Evolutionary conservation across 2,113 vertebrate species (phyloP).

Genomic region (Eudyptes chrysolophus): DNA sequence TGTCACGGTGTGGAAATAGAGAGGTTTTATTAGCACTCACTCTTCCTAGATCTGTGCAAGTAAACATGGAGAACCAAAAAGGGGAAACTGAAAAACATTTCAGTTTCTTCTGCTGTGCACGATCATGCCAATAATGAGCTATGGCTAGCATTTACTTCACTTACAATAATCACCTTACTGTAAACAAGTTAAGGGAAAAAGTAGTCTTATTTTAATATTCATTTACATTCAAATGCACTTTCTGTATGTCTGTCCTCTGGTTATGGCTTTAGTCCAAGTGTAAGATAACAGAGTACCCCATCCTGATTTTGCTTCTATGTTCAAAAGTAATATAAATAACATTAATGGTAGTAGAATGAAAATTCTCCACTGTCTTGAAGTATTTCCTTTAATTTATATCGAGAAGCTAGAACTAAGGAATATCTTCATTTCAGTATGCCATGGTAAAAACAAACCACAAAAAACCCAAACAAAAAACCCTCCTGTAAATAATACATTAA

Average conservation of each 20-base stretch:
- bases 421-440: neutral
- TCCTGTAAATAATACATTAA: neutral
- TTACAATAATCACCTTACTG: neutral
- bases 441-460: neutral
- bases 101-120: neutral
- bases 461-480: neutral
- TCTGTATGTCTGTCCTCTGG: neutral
- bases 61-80: neutral
- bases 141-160: neutral
- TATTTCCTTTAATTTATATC: neutral
- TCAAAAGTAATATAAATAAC: neutral
- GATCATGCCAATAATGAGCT: neutral
- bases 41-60: neutral
- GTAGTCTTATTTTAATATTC: neutral
- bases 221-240: neutral
- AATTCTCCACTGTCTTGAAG: neutral
- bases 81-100: neutral
- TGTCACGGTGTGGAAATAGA: neutral
- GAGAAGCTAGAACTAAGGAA: neutral
- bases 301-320: neutral
- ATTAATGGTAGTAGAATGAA: neutral
- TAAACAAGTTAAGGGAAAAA: neutral
- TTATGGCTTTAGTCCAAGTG: neutral
- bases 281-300: neutral
- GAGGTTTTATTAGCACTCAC: neutral